Evolutionary conservation across 2,888 invertebrate species (phyloP).

Genomic region (Therioaphis trifolii): DNA sequence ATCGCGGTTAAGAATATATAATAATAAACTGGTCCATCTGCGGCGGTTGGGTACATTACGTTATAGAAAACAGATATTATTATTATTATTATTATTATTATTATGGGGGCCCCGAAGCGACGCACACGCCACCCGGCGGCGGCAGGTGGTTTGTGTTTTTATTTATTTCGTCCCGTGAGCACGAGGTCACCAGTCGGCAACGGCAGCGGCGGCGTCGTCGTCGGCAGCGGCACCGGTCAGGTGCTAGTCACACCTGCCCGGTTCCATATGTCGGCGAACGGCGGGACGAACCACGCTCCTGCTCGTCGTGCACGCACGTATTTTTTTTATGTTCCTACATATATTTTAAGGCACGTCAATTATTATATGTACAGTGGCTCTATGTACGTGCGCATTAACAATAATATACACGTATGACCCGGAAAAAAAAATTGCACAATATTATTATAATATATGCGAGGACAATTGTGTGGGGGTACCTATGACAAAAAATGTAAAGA

Average conservation of each 20-base stretch:
- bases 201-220: neutral
- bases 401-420: conserved; percentile 35
- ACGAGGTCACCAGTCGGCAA: conserved; percentile 53
- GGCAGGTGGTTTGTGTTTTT: conserved; percentile 60
- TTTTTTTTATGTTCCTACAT: too few relatives aligned
- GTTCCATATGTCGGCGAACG: conserved; percentile 40
- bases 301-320: neutral
- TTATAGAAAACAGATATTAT: neutral
- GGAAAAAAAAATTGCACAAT: conserved; percentile 30
- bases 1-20: neutral
- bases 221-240: conserved; percentile 14
- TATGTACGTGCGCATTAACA: neutral
- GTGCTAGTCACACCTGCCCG: conserved; percentile 62
- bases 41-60: neutral
- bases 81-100: too few relatives aligned
- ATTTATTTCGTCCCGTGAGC: conserved; percentile 30
- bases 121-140: conserved; percentile 51
- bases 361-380: neutral
- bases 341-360: too few relatives aligned
- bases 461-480: neutral
- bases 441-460: neutral
- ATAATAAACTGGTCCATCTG: conserved; percentile 31
- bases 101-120: conserved; percentile 39
- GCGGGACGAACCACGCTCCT: conserved; percentile 18
- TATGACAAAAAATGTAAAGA: neutral